Base-by-base conservation (phyloP, 2,888 invertebrate species). In the Apantesis nais region DNA sequence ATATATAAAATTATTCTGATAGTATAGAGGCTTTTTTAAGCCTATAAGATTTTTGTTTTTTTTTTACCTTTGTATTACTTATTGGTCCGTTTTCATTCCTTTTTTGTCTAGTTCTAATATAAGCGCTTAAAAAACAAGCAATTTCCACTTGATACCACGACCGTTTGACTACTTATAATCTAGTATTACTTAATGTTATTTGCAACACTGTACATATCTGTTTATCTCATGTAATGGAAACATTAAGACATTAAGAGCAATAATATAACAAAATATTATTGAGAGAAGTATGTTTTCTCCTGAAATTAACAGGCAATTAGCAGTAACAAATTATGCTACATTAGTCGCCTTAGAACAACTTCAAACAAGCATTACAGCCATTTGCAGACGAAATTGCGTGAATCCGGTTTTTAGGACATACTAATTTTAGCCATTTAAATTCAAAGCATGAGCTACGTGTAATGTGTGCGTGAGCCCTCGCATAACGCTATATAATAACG, bases 391-490 rank as follows among this genome's bases (percentile, higher is more conserved):
- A 66, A 72, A 73, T 73, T 72, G 75, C 72, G 75, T 73, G 70
- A 63, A 77, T 67, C 72, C 67, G 70, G 74, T 73, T 74, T 79
- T 74, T 73, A 67, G 67, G 37, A 67, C 71, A 63, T 74, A 80
- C 72, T 80, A 78, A 82, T 77, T 72, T 52, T 55, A 61, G 70
- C 61, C 22, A 74, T 78, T 75, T 74, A 78, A 74, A 81, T 78
- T 81, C 75, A 72, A 67, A 74, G 72, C 74, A 75, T 64, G 73
- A 62, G 16, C 37, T 67, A 68, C 67, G 62, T 63, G 62, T 80
- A 74, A 74, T 73, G 52, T 72, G 67, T 73, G 77, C 71, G 69
- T 74, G 66, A 44, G 68, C 60, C 48, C 73, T 70, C 62, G 73
- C 71, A 68, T 66, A 71, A 70, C 63, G 62, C 62, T 66, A 58